These are phyloP conservation scores for Melikaiella ostensackeni DNA, from an alignment of 2,888 invertebrate genomes.

Conservation along the genomic window DNA sequence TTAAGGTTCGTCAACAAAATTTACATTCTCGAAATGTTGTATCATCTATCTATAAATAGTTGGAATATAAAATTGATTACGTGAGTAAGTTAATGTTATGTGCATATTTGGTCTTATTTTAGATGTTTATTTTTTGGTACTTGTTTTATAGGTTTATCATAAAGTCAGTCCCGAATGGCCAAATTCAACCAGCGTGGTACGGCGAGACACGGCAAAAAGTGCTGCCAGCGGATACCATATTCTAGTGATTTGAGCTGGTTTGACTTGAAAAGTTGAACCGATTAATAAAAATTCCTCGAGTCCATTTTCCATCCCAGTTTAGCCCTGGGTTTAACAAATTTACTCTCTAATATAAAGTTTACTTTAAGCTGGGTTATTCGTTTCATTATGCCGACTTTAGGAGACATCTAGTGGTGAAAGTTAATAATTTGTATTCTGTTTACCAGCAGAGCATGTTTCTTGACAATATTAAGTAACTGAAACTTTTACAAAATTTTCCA, in stretches of 20 bases:
- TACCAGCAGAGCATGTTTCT: not conserved
- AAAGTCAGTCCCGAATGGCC: no score
- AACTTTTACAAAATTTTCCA: not conserved
- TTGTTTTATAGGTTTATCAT: no score
- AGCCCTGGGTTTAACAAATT: not conserved
- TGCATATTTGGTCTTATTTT: not conserved
- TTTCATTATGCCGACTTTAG: not conserved
- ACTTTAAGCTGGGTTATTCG: not conserved
- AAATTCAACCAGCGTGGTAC: no score
- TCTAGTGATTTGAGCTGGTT: no score
- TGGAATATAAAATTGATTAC: not conserved
- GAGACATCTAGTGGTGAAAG: constrained; percentile 31
- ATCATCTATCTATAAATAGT: not conserved
- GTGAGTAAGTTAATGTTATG: not conserved
- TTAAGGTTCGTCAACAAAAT: not conserved
- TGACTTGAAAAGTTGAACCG: no score
- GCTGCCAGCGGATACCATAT: no score
- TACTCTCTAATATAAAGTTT: not conserved
- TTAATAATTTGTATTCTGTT: not conserved
- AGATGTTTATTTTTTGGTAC: not conserved
- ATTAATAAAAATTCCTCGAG: no score
- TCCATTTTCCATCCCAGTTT: not conserved
- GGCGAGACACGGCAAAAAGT: no score
- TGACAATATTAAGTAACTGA: not conserved
- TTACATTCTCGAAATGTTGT: not conserved